These are phyloP conservation scores for Timema cristinae DNA, from an alignment of 2,888 invertebrate species.

Conservation along the genomic window DNA sequence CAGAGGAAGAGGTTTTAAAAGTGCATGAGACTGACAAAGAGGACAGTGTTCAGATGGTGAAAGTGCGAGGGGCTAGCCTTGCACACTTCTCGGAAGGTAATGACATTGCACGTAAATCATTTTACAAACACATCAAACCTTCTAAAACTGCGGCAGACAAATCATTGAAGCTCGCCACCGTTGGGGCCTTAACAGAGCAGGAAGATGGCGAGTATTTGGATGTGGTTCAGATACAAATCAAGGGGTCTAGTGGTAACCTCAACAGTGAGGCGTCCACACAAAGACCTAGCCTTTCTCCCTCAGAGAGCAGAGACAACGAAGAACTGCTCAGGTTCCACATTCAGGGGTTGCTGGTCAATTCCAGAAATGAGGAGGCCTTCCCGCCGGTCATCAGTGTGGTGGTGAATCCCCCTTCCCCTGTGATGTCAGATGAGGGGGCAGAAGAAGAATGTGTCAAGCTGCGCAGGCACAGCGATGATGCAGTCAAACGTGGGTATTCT, in stretches of 20 bases:
- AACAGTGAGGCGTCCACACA: conserved; percentile 19
- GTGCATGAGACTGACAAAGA: conserved; percentile 34
- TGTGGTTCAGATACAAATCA: conserved; percentile 30
- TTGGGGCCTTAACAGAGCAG: conserved; percentile 22
- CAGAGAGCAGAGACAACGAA: conserved; percentile 37
- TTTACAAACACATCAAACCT: conserved; percentile 40
- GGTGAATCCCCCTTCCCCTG: conserved; percentile 46
- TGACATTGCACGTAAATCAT: conserved; percentile 75
- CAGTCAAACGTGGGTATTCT: conserved; percentile 43
- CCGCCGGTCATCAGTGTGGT: conserved; percentile 45
- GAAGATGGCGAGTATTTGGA: conserved; percentile 22
- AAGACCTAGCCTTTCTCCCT: conserved; percentile 33
- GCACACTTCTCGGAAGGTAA: conserved; percentile 80
- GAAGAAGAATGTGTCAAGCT: conserved; percentile 22
- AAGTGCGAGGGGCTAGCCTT: conserved; percentile 68
- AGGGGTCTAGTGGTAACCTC: conserved; percentile 30
- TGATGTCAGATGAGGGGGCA: conserved; percentile 40
- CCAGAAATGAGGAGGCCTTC: conserved; percentile 33
- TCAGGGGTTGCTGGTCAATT: conserved; percentile 16
- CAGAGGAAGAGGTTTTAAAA: conserved; percentile 30
- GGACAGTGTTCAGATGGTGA: conserved; percentile 42
- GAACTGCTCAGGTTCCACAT: conserved; percentile 20
- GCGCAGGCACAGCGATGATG: conserved; percentile 41
- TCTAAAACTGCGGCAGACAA: conserved; percentile 11
- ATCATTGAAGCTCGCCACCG: background rate